Evolutionary conservation across 2,888 invertebrate species (phyloP).

Genomic region (Calliphora vomitoria): DNA sequence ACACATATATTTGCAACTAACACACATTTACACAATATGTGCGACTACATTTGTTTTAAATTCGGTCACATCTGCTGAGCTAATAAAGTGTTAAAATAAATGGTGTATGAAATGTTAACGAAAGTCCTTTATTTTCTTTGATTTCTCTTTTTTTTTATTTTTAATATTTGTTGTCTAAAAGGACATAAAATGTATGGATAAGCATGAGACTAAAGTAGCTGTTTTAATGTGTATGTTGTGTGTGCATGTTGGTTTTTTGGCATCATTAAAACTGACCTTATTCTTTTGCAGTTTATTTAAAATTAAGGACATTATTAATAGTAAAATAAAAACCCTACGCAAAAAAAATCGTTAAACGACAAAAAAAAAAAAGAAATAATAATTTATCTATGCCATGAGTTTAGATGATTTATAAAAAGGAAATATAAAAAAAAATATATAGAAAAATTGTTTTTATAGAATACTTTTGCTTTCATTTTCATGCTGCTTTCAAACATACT

Average conservation of each 20-base stretch:
- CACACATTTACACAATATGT: too few species aligned
- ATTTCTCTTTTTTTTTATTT: slow-evolving; percentile 35
- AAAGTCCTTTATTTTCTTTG: slow-evolving; percentile 34
- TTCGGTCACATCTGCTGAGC: slow-evolving; percentile 68
- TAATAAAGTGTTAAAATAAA: slow-evolving; percentile 73
- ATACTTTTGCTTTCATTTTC: neutral
- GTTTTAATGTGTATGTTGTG: neutral
- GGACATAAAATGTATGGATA: slow-evolving; percentile 30
- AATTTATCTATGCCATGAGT: neutral
- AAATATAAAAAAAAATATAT: neutral
- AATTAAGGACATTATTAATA: slow-evolving; percentile 24
- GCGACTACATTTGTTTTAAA: slow-evolving; percentile 26
- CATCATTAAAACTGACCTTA: slow-evolving; percentile 66
- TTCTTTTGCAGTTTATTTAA: slow-evolving; percentile 50
- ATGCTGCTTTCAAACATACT: too few species aligned
- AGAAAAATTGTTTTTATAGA: neutral
- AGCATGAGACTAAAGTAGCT: neutral
- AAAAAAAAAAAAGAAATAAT: neutral
- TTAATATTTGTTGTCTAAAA: slow-evolving; percentile 43
- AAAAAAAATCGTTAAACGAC: neutral
- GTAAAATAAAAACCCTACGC: neutral
- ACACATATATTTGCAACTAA: neutral
- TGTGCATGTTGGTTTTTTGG: slow-evolving; percentile 13
- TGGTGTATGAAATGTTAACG: slow-evolving; percentile 66
- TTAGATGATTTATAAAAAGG: neutral